Conservation (phyloP, 2,888 invertebrate genomes). For the Heliconius hortense region DNA sequence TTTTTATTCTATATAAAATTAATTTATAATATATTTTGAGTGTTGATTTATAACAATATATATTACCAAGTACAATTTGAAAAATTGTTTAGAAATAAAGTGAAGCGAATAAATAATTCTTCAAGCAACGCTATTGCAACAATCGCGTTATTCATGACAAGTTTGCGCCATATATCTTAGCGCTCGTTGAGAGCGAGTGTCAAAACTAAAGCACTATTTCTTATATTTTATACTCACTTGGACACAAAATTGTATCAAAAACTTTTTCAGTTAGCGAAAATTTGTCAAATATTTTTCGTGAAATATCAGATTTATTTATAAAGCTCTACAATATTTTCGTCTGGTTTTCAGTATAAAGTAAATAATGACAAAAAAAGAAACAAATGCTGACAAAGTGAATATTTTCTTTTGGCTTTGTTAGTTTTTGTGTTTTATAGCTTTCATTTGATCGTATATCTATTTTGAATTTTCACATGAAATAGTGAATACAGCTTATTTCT, state of each 20-base stretch:
- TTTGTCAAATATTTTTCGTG: constrained; percentile 14
- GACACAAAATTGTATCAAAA: constrained; percentile 25
- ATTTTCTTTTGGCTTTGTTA: background rate
- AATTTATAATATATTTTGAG: background rate
- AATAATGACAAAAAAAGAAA: background rate
- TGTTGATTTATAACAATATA: background rate
- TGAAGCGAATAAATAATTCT: constrained; percentile 33
- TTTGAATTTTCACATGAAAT: background rate
- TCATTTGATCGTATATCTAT: background rate
- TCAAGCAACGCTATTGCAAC: constrained; percentile 28
- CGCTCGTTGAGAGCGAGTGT: constrained; percentile 36
- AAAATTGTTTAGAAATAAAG: constrained; percentile 18
- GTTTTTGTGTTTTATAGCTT: background rate
- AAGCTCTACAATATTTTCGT: constrained; percentile 2
- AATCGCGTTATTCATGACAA: constrained; percentile 37
- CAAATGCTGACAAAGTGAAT: background rate
- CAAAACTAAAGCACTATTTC: constrained; percentile 39
- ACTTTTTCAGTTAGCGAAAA: constrained; percentile 27
- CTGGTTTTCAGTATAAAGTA: background rate
- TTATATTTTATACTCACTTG: constrained; percentile 31
- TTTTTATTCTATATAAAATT: no score
- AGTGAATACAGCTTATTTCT: background rate
- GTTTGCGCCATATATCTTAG: constrained; percentile 38
- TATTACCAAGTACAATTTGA: constrained; percentile 7
- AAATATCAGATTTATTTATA: background rate